Evolutionary conservation across 2,797 vertebrate species (phyloP), one percentile per base, ranked within the genome.

Genomic region (Typhlichthys subterraneus): DNA sequence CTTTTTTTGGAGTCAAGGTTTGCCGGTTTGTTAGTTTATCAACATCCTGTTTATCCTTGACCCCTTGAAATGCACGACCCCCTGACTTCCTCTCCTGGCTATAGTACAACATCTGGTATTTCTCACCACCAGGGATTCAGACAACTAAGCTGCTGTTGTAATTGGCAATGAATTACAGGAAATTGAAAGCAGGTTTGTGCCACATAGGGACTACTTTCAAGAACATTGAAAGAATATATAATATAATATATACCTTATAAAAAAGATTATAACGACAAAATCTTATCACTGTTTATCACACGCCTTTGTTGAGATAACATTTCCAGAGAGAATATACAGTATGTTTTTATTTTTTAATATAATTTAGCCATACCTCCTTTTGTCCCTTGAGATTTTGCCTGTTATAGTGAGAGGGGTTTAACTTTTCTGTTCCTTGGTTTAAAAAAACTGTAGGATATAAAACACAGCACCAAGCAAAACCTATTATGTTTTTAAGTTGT

Each of bases 41-140:
- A 69, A 85, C 84, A 77, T 88, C 81, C 87, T 88, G 83, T 75
- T 77, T 79, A 78, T 85, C 80, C 55, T 33, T 69, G 85, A 86
- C 76, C 81, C 12, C 12, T 67, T n/a, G 38, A 63, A 69, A 73
- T 73, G 62, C 63, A 59, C 17, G 65, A 67, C 63, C 76, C 64
- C 70, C 66, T 10, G 47, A 70, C 83, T 73, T 77, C 83, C 73
- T 70, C 73, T 76, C 64, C 72, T 48, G 77, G 12, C 33, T 29
- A 3, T 11, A 67, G 61, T 52, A 23, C 62, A 59, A 84, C 82
- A 88, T 88, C 84, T 87, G 88, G 70, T 70, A 65, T 63, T 78
- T 29, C 53, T 79, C 62, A 12, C 63, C 66, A 46, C 48, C 68
- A 12, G 69, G 69, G 70, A 81, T 59, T 67, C 72, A 71, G 76